phyloP scores from a whole-genome alignment of 2,888 invertebrate species.

The Polyommatus iphigenia region DNA sequence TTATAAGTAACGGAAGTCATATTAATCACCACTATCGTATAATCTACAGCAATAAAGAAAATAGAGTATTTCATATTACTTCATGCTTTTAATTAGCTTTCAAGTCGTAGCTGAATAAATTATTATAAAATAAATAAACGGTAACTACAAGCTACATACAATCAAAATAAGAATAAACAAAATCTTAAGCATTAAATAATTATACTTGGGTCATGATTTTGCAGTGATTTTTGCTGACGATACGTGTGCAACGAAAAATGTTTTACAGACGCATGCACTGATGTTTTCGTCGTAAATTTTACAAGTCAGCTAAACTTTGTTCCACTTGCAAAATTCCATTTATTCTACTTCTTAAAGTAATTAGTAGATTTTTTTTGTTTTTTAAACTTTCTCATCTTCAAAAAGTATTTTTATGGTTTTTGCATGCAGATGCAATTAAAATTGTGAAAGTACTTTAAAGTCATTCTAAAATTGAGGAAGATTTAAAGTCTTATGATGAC shows the following conservation, averaged over 20 bases:
- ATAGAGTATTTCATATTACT: neutral
- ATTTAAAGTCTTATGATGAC: no score
- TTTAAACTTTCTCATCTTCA: neutral
- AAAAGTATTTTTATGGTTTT: neutral
- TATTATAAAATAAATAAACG: neutral
- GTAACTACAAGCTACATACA: neutral
- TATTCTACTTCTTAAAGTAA: neutral
- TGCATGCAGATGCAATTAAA: neutral
- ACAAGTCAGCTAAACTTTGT: neutral
- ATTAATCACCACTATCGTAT: neutral
- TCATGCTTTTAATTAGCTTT: neutral
- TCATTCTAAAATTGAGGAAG: no score
- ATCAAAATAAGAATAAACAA: neutral
- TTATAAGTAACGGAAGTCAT: neutral
- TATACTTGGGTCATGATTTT: neutral
- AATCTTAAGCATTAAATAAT: neutral
- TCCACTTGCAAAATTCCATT: neutral
- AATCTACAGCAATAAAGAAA: neutral
- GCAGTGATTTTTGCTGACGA: neutral
- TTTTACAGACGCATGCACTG: neutral
- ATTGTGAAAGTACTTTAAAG: neutral
- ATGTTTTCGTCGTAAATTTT: conserved; percentile 1
- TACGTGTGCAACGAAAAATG: neutral
- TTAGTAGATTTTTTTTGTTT: neutral
- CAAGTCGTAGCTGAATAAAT: neutral